These are phyloP conservation scores for Calyptommatus sinebrachiatus DNA, from an alignment of 2,113 vertebrate genomes.

Conservation along the genomic window DNA sequence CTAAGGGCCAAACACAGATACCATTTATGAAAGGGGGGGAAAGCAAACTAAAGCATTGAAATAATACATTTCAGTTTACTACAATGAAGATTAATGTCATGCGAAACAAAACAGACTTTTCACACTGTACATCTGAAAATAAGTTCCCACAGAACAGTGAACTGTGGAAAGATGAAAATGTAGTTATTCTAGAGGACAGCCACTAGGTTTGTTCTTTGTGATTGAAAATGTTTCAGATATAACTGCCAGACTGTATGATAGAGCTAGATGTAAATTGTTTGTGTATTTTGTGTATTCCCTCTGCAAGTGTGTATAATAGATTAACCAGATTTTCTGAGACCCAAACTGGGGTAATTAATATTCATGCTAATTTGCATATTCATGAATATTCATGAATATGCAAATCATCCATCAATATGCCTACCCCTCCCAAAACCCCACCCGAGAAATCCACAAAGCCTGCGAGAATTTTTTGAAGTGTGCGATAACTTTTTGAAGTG, in stretches of 20 bases:
- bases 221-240: background rate
- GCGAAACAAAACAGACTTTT: constrained; percentile 2
- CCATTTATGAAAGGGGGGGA: constrained; percentile 33
- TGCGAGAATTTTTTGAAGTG: too few species aligned
- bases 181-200: background rate
- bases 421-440: too few species aligned
- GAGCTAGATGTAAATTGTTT: background rate
- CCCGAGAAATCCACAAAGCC: too few species aligned
- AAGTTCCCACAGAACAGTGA: constrained; percentile 2
- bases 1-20: constrained; percentile 33
- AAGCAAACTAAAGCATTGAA: constrained; percentile 36
- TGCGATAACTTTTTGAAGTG: too few species aligned
- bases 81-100: constrained; percentile 21
- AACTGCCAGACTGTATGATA: background rate
- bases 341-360: too few species aligned
- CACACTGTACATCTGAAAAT: background rate
- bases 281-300: background rate
- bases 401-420: too few species aligned
- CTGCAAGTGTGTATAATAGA: too few species aligned
- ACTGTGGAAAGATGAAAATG: background rate
- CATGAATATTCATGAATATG: too few species aligned
- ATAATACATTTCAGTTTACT: background rate
- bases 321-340: too few species aligned
- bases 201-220: background rate
- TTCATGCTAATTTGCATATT: too few species aligned